These are phyloP conservation scores for Beaufortia kweichowensis DNA, from an alignment of 2,113 vertebrate species.

Conservation along the genomic window DNA sequence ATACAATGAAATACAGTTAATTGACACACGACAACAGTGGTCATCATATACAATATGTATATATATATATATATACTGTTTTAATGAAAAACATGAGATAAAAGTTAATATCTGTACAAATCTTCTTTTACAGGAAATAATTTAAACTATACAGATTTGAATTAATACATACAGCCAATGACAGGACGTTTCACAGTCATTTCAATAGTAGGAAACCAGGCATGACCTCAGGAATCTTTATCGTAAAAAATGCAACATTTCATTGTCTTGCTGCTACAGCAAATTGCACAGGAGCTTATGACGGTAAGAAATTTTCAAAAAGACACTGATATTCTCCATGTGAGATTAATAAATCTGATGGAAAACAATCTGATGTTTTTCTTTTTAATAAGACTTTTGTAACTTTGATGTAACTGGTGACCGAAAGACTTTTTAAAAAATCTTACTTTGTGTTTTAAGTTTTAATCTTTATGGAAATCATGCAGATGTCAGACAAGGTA, in stretches of 20 bases:
- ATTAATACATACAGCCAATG: constrained; percentile 53
- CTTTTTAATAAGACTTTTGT: constrained; percentile 17
- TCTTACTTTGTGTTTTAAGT: not conserved
- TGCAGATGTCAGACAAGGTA: constrained; percentile 6
- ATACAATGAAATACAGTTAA: constrained; percentile 50
- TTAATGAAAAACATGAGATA: constrained; percentile 62
- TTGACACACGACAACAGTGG: constrained; percentile 52
- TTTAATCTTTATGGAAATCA: constrained; percentile 17
- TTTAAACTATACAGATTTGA: constrained; percentile 51
- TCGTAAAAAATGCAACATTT: constrained; percentile 14
- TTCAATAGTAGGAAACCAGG: constrained; percentile 36
- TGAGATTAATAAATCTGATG: constrained; percentile 28
- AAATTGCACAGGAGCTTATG: constrained; percentile 23
- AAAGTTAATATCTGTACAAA: constrained; percentile 66
- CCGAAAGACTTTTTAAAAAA: not conserved
- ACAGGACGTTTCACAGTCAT: constrained; percentile 53
- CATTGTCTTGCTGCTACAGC: constrained; percentile 42
- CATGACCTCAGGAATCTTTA: constrained; percentile 41
- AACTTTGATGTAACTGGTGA: constrained; percentile 8
- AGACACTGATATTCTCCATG: constrained; percentile 11
- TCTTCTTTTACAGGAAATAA: constrained; percentile 57
- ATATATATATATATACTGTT: constrained; percentile 50
- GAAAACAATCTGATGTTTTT: constrained; percentile 27
- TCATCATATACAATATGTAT: constrained; percentile 63
- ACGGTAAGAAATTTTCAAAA: constrained; percentile 35